Evolutionary conservation across 2,797 vertebrate genomes (phyloP), one percentile per base, ranked within the genome.

Genomic region (Graptemys geographica): DNA sequence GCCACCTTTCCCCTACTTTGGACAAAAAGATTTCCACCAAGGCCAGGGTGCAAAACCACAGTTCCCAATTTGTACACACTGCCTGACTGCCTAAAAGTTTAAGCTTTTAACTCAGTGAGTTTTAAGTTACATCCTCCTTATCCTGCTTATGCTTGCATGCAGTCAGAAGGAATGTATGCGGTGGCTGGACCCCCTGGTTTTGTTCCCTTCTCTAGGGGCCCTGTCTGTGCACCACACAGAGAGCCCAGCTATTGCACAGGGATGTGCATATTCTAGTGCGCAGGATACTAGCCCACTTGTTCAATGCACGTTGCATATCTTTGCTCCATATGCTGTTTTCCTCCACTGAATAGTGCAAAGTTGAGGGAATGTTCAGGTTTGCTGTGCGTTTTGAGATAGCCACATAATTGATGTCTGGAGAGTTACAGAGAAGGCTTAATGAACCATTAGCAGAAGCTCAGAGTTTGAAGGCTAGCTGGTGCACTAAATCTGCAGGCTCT

Each of bases 101-200:
- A 82, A 82, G 69, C 47, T 74, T 37, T 37, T 51, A 51, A 51
- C n/a, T 59, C 84, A 53, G 76, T 69, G 37, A 84, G 59, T 31
- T 90, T 84, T n/a, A 6, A 28, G 84, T 84, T 89, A 11, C 31
- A 47, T 47, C 49, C 62, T 28, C 5, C 49, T 78, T 15, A 21
- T 37, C 41, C 81, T 79, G 84, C 69, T 28, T 90, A 8, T 69
- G 19, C 59, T 4, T 6, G 31, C 21, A 72, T 72, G 37, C 69
- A 72, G 69, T 41, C 23, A 41, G 69, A 25, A 41, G 11, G n/a
- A 41, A 74, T 11, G 23, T 74, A 23, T 41, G 69, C 2, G 4
- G 37, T 21, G 37, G 21, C 21, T 55, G 82, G 31, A 37, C 23
- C 0, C 0, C 0, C 56, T 7, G 76, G 10, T 65, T 87, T 87